A percentile compares a stretch with the other conserved stretches of the same genome.
Conservation (phyloP, 2,113 vertebrate genomes). For the Forbesichthys agassizii region DNA sequence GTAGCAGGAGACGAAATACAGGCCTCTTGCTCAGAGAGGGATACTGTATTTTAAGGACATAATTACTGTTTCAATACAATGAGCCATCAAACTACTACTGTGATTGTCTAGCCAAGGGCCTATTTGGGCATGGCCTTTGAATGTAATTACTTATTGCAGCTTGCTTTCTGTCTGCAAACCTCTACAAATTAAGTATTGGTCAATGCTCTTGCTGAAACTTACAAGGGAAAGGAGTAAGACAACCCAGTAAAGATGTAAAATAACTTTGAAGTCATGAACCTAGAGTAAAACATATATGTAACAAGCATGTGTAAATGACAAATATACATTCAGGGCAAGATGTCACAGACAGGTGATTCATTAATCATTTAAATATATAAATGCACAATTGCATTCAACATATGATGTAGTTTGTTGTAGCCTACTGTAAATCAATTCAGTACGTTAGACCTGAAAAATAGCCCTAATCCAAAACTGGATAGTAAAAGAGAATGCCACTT, state of each 20-base stretch:
- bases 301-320: background rate
- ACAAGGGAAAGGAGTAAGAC: no score
- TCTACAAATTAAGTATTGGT: slow-evolving; percentile 14
- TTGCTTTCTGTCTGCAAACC: slow-evolving; percentile 22
- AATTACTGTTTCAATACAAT: slow-evolving; percentile 68
- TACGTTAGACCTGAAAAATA: slow-evolving; percentile 9
- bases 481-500: background rate
- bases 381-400: slow-evolving; percentile 5
- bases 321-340: slow-evolving; percentile 5
- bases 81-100: slow-evolving; percentile 52
- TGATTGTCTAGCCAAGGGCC: slow-evolving; percentile 44
- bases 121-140: slow-evolving; percentile 43
- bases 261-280: background rate
- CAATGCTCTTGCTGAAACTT: no score
- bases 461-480: background rate
- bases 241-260: no score
- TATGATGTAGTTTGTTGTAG: background rate
- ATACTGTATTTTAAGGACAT: slow-evolving; percentile 61
- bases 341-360: slow-evolving; percentile 9
- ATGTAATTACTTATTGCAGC: slow-evolving; percentile 43
- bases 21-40: slow-evolving; percentile 41
- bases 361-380: slow-evolving; percentile 6
- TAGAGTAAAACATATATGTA: background rate
- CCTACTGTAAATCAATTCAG: background rate
- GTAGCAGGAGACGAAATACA: slow-evolving; percentile 31